Percentiles rank a stretch among this genome's conserved stretches.
Evolutionary conservation across 2,888 invertebrate species (phyloP).

Genomic region (Lochmaea capreae): DNA sequence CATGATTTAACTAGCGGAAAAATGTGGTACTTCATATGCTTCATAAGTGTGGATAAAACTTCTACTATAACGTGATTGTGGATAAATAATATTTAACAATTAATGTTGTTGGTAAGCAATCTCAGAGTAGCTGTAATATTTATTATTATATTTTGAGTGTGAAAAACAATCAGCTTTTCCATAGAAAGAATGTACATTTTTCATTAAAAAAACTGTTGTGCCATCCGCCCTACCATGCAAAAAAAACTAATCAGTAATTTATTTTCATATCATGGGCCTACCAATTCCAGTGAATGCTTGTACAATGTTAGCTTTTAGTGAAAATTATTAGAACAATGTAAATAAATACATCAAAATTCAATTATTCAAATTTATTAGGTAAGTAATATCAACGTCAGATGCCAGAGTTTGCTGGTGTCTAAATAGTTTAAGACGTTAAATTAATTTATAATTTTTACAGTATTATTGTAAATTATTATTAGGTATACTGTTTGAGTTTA

Average conservation of each 20-base stretch:
- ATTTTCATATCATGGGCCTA: slow-evolving; percentile 35
- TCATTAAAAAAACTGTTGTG: slow-evolving; percentile 18
- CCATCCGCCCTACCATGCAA: slow-evolving; percentile 31
- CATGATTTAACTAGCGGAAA: too few species aligned
- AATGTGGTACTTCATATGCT: too few species aligned
- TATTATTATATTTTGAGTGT: too few species aligned
- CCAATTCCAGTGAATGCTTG: slow-evolving; percentile 18
- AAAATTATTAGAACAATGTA: neutral
- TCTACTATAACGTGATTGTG: too few species aligned
- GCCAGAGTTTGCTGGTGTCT: neutral
- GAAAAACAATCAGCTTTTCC: slow-evolving; percentile 4
- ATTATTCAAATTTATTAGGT: slow-evolving; percentile 3
- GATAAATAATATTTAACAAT: too few species aligned
- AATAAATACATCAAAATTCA: slow-evolving; percentile 5
- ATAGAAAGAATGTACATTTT: slow-evolving; percentile 17
- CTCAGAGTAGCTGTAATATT: too few species aligned
- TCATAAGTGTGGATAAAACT: too few species aligned
- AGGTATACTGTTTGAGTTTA: neutral
- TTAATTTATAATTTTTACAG: neutral
- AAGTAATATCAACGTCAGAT: neutral
- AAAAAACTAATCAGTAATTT: slow-evolving; percentile 30
- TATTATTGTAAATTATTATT: slow-evolving; percentile 1
- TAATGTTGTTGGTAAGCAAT: too few species aligned
- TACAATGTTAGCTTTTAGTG: slow-evolving; percentile 12
- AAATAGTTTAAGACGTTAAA: neutral